A percentile compares a stretch with the other conserved stretches of the same genome.
phyloP scores from a whole-genome alignment of 2,113 vertebrate genomes.

The Tyrannus savana region DNA sequence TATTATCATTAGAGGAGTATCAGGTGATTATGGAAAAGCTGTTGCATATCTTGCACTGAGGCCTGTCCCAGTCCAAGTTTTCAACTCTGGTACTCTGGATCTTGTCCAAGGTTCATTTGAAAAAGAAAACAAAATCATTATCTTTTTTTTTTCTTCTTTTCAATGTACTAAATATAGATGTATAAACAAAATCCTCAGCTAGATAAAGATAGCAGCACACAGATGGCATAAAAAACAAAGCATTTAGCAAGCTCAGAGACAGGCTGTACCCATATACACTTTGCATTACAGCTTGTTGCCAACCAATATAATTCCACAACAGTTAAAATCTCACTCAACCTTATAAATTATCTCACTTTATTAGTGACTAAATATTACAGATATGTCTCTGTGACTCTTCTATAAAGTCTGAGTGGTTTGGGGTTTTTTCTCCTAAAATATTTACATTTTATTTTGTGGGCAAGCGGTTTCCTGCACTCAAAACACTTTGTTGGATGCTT shows the following conservation, averaged over 20 bases:
- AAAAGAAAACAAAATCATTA: constrained; percentile 2
- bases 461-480: neutral
- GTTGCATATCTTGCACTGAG: neutral
- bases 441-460: neutral
- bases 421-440: neutral
- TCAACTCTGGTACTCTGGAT: neutral
- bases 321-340: constrained; percentile 10
- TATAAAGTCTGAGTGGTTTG: neutral
- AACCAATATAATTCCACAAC: constrained; percentile 6
- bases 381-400: neutral
- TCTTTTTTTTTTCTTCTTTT: neutral
- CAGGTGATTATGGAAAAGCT: neutral
- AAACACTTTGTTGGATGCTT: neutral
- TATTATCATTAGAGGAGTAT: neutral
- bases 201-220: constrained; percentile 63
- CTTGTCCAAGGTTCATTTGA: neutral
- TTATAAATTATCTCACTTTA: neutral
- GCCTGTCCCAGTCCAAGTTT: neutral
- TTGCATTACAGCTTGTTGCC: neutral
- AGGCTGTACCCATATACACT: constrained; percentile 26
- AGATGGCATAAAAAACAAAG: constrained; percentile 49
- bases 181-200: constrained; percentile 42
- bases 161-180: constrained; percentile 29
- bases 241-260: constrained; percentile 32
- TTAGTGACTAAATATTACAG: neutral